A percentile compares a stretch with the other conserved stretches of the same genome.
Conservation (phyloP, 2,797 vertebrate species). For the Pseudochromis fuscus region DNA sequence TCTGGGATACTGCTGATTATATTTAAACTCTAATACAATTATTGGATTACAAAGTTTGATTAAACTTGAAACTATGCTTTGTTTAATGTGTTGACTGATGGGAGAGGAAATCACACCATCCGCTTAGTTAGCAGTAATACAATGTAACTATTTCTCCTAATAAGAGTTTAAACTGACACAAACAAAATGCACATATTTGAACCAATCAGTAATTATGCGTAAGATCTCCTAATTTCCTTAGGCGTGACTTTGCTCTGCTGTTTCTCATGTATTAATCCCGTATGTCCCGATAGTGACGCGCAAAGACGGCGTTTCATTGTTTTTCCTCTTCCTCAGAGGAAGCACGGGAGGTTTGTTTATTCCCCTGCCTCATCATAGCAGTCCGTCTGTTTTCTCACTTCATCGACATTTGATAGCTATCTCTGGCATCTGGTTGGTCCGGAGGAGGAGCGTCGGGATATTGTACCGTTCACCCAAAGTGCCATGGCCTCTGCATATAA, state of each 20-base stretch:
- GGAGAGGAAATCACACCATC: too few species aligned
- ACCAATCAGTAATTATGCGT: background rate
- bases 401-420: background rate
- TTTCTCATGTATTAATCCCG: too few species aligned
- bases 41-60: background rate
- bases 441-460: background rate
- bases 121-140: too few species aligned
- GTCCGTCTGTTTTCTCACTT: background rate
- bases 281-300: too few species aligned
- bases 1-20: background rate
- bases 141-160: background rate
- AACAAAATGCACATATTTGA: background rate
- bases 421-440: background rate
- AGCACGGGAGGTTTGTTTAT: background rate
- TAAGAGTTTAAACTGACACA: too few species aligned
- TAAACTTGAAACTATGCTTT: too few species aligned
- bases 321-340: background rate
- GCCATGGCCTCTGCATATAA: background rate
- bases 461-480: background rate
- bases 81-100: too few species aligned
- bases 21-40: too few species aligned
- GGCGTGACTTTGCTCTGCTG: background rate
- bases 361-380: background rate
- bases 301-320: too few species aligned
- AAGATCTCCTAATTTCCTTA: background rate